phyloP scores from a whole-genome alignment of 2,113 vertebrate genomes.

The Leucopternis melanops region DNA sequence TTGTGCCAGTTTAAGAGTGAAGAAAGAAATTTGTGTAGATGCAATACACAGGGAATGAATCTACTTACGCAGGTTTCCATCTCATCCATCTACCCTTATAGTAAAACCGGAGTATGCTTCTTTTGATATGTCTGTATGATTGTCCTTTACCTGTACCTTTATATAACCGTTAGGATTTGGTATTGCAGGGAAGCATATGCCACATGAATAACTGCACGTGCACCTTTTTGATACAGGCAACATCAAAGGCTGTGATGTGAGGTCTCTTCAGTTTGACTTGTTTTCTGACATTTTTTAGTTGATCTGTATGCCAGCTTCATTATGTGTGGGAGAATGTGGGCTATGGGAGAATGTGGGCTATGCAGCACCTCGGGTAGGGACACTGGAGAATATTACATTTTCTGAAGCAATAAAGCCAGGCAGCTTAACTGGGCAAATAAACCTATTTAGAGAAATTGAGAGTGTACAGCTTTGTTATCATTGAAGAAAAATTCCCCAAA shows the following conservation, averaged over 20 bases:
- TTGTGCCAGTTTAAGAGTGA: not conserved
- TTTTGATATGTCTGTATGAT: not conserved
- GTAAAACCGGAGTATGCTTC: not conserved
- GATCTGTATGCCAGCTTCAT: not conserved
- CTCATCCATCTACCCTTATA: not conserved
- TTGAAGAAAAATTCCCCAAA: not conserved
- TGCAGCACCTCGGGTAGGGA: not conserved
- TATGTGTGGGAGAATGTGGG: not conserved
- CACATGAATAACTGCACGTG: fast-evolving
- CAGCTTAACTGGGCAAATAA: not conserved
- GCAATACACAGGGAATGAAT: fast-evolving
- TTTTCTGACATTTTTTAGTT: not conserved
- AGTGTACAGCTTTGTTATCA: not conserved
- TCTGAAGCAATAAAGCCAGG: not conserved
- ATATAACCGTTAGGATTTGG: not conserved
- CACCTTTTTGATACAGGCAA: not conserved
- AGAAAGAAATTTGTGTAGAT: not conserved
- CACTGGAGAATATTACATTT: not conserved
- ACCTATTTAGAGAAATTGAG: not conserved
- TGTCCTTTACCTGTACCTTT: not conserved
- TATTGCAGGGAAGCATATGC: not conserved
- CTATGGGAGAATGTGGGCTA: not conserved
- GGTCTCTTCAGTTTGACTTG: not conserved
- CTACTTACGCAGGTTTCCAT: not conserved
- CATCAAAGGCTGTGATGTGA: not conserved